Percentiles rank a stretch among this genome's conserved stretches.
Evolutionary conservation across 2,797 vertebrate genomes (phyloP).

Genomic region (Prionace glauca): DNA sequence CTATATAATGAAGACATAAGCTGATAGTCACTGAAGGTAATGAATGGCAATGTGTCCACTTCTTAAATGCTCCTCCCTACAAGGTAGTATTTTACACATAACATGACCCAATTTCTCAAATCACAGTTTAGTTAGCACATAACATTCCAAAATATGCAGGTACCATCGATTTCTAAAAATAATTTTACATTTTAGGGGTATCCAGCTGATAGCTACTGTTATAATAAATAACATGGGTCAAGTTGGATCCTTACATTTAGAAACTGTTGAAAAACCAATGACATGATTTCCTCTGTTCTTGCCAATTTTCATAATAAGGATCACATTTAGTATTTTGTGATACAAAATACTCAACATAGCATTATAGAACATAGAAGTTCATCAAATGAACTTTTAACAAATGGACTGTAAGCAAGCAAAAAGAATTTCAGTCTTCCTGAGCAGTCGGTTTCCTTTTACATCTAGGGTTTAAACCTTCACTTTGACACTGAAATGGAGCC

Average conservation of each 20-base stretch:
- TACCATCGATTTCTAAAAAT: neutral
- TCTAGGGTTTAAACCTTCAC: neutral
- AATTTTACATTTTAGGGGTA: neutral
- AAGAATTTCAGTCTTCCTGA: neutral
- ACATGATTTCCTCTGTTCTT: neutral
- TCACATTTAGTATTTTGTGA: neutral
- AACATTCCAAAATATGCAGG: neutral
- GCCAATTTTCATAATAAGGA: neutral
- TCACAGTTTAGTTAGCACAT: neutral
- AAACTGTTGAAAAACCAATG: neutral
- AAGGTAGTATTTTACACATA: neutral
- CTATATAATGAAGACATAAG: slow-evolving; percentile 44
- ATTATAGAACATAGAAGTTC: neutral
- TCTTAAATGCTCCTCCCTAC: neutral
- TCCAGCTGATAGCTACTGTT: neutral
- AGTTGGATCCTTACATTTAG: neutral
- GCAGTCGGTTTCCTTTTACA: neutral
- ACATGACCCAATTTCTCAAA: neutral
- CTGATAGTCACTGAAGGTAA: neutral
- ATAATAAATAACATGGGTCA: neutral
- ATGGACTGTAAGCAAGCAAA: neutral
- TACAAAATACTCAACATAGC: neutral
- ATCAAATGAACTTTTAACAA: neutral
- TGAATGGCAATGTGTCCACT: neutral
- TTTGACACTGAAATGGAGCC: neutral